Evolutionary conservation across 2,113 vertebrate species (phyloP), one percentile per base, ranked within the genome.

Genomic region (Benitochromis conjunctus): DNA sequence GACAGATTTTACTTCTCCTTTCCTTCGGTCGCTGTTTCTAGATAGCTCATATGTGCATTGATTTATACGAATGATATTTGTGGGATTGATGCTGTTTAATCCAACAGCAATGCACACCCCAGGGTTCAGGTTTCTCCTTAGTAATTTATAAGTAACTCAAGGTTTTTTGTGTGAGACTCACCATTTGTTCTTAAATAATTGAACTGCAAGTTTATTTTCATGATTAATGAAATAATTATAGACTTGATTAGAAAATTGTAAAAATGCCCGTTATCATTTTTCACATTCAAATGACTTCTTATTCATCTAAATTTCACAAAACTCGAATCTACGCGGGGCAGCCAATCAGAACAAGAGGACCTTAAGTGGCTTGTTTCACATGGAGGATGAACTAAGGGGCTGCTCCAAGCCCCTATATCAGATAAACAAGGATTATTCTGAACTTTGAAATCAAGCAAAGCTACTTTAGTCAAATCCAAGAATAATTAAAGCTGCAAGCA

Each of bases 271-370:
- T 46, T 46, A 0, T 43, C 7, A 46, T 71, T 71, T 26, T 26
- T 71, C 8, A 71, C 36, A 0, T 0, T 51, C 48, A 51, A 7
- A 26, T 46, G 41, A 10, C 8, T 71, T 71, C 5, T 26, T 71
- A 9, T 71, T 26, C 2, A 43, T 43, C 4, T 43, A 24, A 69
- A 69, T 24, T 41, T 24, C 62, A 43, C 64, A 71, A 71, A 71
- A 71, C 64, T 0, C 0, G 0, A 46, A 71, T 71, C 41, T 71
- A 43, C 5, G 21, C 0, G 2, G 66, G 5, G 66, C 66, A 48
- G 66, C 66, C 41, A 71, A 48, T 71, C 41, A 71, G 66, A 71
- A 48, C 38, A 29, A 48, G 36, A 69, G 64, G 4, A 43, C 11
- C 41, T 43, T 43, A 43, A 43, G 41, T 43, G 41, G 41, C 41